phyloP scores from a whole-genome alignment of 2,797 vertebrate species.

The Yasuhikotakia modesta region DNA sequence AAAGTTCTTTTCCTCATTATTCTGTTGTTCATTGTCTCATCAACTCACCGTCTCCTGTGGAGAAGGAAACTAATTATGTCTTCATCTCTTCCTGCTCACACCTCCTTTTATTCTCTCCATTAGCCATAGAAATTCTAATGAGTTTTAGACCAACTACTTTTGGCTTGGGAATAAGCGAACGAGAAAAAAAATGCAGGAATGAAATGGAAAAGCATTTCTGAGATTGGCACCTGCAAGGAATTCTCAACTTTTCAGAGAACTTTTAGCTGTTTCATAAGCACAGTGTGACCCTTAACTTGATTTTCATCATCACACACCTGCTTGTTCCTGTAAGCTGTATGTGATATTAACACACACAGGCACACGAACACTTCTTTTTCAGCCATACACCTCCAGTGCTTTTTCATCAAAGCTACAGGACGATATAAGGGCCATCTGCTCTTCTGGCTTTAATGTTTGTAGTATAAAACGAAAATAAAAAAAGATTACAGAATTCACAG shows the following conservation, averaged over 20 bases:
- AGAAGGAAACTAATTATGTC: constrained; percentile 80
- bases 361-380: constrained; percentile 11
- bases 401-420: constrained; percentile 69
- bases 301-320: constrained; percentile 66
- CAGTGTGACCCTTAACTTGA: constrained; percentile 50
- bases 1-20: constrained; percentile 41
- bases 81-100: constrained; percentile 71
- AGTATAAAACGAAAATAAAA: constrained; percentile 71
- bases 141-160: constrained; percentile 72
- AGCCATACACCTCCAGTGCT: constrained; percentile 35
- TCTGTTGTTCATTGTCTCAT: constrained; percentile 75
- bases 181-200: constrained; percentile 28
- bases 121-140: constrained; percentile 77
- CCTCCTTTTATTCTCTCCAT: constrained; percentile 73
- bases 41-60: constrained; percentile 76
- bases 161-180: constrained; percentile 53
- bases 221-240: constrained; percentile 64
- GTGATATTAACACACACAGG: constrained; percentile 22
- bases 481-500: constrained; percentile 63
- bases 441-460: constrained; percentile 81
- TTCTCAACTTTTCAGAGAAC: constrained; percentile 67
- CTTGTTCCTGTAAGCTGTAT: constrained; percentile 58
- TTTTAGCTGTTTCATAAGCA: constrained; percentile 61
- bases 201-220: constrained; percentile 27
- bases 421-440: constrained; percentile 79